These are phyloP conservation scores for Lithobates sylvaticus DNA, from an alignment of 2,797 vertebrate species.

Conservation along the genomic window DNA sequence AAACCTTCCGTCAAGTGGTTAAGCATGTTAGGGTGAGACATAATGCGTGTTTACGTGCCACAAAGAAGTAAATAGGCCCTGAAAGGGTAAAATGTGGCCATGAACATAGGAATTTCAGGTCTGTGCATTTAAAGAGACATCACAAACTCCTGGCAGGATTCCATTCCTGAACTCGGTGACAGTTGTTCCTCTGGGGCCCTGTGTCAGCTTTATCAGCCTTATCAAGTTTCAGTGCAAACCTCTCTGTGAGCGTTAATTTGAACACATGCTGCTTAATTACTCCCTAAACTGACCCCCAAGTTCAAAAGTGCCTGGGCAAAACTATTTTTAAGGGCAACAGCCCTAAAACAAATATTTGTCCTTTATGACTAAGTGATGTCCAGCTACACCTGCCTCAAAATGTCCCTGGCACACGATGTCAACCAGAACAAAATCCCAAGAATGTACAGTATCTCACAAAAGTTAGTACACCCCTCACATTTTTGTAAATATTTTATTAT, in stretches of 20 bases:
- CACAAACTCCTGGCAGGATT: slow-evolving; percentile 5
- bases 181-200: slow-evolving; percentile 13
- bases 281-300: slow-evolving; percentile 26
- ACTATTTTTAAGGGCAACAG: slow-evolving; percentile 66
- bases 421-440: no score
- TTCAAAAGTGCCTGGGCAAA: slow-evolving; percentile 18
- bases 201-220: background rate
- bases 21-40: no score
- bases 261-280: slow-evolving; percentile 12
- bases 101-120: background rate
- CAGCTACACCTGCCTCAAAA: slow-evolving; percentile 12
- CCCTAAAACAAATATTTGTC: slow-evolving; percentile 66
- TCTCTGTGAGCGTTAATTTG: background rate
- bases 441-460: no score
- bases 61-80: no score
- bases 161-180: background rate
- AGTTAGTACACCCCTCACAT: no score
- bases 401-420: background rate
- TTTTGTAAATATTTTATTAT: no score
- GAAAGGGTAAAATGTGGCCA: no score
- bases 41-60: no score
- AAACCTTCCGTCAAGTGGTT: no score
- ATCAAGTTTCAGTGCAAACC: slow-evolving; percentile 31
- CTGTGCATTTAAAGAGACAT: slow-evolving; percentile 13
- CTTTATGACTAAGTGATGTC: background rate